phyloP scores from a whole-genome alignment of 2,888 invertebrate genomes.

The Thyatira batis region DNA sequence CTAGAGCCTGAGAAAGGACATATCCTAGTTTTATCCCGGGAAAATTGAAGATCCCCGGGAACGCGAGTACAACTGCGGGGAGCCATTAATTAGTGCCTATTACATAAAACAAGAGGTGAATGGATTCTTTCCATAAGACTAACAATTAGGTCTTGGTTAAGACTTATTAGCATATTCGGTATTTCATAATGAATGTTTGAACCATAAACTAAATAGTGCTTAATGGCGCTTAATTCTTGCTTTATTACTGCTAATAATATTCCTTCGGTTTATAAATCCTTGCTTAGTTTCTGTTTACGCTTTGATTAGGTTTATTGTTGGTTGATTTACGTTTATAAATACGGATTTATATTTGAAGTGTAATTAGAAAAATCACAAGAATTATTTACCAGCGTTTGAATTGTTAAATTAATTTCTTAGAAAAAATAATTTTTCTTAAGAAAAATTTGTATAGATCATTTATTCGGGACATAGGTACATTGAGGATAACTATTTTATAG shows the following conservation, averaged over 20 bases:
- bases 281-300: neutral
- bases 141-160: neutral
- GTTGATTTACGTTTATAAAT: neutral
- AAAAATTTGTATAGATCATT: too few species aligned
- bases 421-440: too few species aligned
- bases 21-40: too few species aligned
- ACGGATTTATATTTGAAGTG: neutral
- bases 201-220: constrained; percentile 37
- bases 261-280: neutral
- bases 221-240: constrained; percentile 44
- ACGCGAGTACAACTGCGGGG: too few species aligned
- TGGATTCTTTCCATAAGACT: neutral
- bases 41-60: too few species aligned
- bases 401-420: too few species aligned
- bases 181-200: neutral
- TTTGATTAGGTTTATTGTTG: neutral
- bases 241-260: constrained; percentile 48
- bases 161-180: neutral
- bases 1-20: too few species aligned
- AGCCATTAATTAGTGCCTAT: too few species aligned
- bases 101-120: too few species aligned
- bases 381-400: too few species aligned
- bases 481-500: too few species aligned
- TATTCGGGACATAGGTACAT: too few species aligned
- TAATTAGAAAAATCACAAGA: neutral